Evolutionary conservation across 2,113 vertebrate genomes (phyloP), one percentile per base, ranked within the genome.

Genomic region (Dicerorhinus sumatrensis): DNA sequence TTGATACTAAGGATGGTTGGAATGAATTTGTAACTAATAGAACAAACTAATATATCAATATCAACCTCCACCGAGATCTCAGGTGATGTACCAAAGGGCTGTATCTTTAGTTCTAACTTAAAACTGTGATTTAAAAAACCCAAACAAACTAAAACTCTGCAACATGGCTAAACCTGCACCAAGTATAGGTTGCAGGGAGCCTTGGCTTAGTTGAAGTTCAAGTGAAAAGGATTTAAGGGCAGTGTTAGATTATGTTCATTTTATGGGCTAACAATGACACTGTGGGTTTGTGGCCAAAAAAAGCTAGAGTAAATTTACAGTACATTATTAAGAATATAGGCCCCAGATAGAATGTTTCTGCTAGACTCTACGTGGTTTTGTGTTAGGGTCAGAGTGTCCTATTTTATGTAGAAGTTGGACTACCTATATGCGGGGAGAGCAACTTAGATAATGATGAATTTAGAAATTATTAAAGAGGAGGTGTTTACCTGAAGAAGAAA

Each of bases 321-420:
- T 77, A 65, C 7, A 20, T 65, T 69, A 39, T 63, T 36, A 58
- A 84, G 33, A 51, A 31, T 81, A 12, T 46, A 70, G 29, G 8
- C 14, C 16, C 16, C 23, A 62, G 51, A 88, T 60, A 83, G 1
- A 39, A 3, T 69, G 21, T 93, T 93, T 93, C 16, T 75, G 1
- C 39, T 82, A 75, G 11, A 84, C 5, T 69, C 18, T 69, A 7
- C 54, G 56, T 86, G 33, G 33, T 54, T 36, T 86, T 76, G 27
- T 76, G n/a, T 75, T 86, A 87, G 62, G n/a, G 18, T 77, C 67
- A 83, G n/a, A 62, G 27, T 92, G 42, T 65, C 77, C 20, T 85
- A 25, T 81, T 86, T 86, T 82, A n/a, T 91, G 36, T 85, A 54
- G 79, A 85, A 69, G 89, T 92, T 75, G 69, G 58, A 84, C 70